These are phyloP conservation scores for Falcunculus frontatus DNA, from an alignment of 2,113 vertebrate species.

Conservation along the genomic window DNA sequence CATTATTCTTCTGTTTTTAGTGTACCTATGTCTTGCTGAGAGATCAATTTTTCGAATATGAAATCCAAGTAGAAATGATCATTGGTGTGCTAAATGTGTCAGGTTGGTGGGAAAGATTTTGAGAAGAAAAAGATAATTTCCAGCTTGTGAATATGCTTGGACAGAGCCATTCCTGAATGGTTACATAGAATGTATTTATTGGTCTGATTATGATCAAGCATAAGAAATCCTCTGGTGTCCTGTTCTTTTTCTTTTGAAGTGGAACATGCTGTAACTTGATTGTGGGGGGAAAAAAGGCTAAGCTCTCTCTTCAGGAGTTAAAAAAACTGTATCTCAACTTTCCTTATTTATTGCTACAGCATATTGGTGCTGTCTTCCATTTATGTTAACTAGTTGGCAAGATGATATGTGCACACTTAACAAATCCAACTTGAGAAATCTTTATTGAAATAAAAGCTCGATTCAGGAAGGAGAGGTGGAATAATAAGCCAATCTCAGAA, in stretches of 20 bases:
- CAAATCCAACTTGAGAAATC: background rate
- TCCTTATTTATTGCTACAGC: background rate
- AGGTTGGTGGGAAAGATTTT: background rate
- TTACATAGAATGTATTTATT: background rate
- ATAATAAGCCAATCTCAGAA: background rate
- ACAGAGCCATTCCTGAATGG: background rate
- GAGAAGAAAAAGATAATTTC: background rate
- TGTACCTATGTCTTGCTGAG: background rate
- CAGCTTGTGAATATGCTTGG: background rate
- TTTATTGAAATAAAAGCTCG: background rate
- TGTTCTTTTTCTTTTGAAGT: background rate
- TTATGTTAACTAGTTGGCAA: background rate
- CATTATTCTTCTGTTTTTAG: slow-evolving; percentile 7
- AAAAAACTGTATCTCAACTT: background rate
- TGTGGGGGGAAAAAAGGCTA: accelerated
- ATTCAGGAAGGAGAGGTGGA: background rate
- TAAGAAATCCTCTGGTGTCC: background rate
- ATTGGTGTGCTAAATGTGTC: background rate
- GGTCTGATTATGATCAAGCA: background rate
- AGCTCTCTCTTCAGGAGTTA: background rate
- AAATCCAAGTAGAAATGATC: background rate
- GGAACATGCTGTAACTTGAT: background rate
- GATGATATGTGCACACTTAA: background rate
- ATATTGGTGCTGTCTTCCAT: background rate
- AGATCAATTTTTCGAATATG: slow-evolving; percentile 8